These are phyloP conservation scores for Ferdinandea cuprea DNA, from an alignment of 2,888 invertebrate genomes.

Conservation along the genomic window DNA sequence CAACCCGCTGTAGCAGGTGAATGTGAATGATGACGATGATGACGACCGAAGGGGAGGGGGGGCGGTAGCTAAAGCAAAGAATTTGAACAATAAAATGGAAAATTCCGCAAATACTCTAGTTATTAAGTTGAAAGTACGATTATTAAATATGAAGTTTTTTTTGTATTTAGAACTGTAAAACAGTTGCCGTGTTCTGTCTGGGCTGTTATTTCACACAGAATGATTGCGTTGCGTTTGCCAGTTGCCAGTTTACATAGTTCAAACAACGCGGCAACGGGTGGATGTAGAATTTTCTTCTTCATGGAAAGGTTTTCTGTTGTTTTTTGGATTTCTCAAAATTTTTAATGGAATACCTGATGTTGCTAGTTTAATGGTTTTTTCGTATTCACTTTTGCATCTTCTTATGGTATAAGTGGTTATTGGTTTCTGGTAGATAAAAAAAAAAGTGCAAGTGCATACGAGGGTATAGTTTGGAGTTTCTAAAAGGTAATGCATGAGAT, in stretches of 20 bases:
- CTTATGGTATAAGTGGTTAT: no score
- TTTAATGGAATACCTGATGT: no score
- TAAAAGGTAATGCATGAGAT: no score
- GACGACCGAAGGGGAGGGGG: neutral
- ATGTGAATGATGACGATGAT: slow-evolving; percentile 24
- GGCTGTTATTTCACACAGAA: neutral
- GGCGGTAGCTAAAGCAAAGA: neutral
- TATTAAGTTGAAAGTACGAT: slow-evolving; percentile 29
- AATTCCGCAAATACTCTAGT: slow-evolving; percentile 36
- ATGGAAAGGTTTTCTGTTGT: neutral
- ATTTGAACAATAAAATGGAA: slow-evolving; percentile 50
- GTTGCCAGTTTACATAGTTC: neutral
- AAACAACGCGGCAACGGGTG: neutral
- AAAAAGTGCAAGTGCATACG: no score
- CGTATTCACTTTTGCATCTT: slow-evolving; percentile 2
- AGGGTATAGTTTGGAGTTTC: no score
- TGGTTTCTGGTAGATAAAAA: no score
- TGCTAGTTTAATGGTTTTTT: neutral
- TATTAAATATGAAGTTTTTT: slow-evolving; percentile 28
- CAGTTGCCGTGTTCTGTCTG: neutral
- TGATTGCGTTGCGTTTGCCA: no score
- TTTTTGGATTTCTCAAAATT: neutral
- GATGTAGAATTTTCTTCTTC: neutral
- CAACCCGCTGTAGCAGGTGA: neutral
- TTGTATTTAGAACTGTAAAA: neutral